phyloP scores from a whole-genome alignment of 1,140 invertebrate species.

The Drosophila parabipectinata region DNA sequence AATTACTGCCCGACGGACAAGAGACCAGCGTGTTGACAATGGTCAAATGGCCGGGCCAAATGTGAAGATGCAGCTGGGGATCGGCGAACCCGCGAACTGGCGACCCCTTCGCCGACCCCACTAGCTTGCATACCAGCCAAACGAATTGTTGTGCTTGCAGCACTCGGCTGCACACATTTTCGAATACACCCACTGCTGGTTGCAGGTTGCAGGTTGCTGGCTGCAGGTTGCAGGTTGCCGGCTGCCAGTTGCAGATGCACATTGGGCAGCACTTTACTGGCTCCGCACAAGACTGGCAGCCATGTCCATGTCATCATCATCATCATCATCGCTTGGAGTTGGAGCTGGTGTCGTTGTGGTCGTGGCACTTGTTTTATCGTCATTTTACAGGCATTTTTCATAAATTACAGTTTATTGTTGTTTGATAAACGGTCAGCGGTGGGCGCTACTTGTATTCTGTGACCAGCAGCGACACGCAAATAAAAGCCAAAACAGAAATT shows the following conservation, averaged over 20 bases:
- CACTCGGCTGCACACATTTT: constrained; percentile 26
- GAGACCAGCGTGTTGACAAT: constrained; percentile 74
- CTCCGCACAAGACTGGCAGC: constrained; percentile 68
- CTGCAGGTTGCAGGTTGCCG: neutral
- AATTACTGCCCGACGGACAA: constrained; percentile 33
- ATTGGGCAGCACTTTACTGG: constrained; percentile 31
- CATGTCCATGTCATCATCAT: constrained; percentile 77
- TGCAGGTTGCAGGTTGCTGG: neutral
- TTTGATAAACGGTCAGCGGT: constrained; percentile 78
- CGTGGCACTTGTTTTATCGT: constrained; percentile 79
- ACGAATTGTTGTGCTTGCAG: constrained; percentile 61
- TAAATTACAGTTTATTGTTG: constrained; percentile 82
- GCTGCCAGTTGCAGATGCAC: constrained; percentile 28
- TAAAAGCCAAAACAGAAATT: constrained; percentile 74
- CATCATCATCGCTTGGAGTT: constrained; percentile 39
- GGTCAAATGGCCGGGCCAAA: constrained; percentile 74
- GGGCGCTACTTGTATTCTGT: constrained; percentile 80
- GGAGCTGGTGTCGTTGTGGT: constrained; percentile 42
- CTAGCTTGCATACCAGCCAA: constrained; percentile 55
- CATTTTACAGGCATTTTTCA: constrained; percentile 82
- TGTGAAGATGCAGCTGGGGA: constrained; percentile 73
- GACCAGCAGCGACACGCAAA: constrained; percentile 68
- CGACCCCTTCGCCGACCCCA: constrained; percentile 30
- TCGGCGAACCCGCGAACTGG: constrained; percentile 41
- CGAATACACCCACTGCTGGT: constrained; percentile 33